Conservation (phyloP, 2,797 vertebrate genomes). For the Fratercula arctica region DNA sequence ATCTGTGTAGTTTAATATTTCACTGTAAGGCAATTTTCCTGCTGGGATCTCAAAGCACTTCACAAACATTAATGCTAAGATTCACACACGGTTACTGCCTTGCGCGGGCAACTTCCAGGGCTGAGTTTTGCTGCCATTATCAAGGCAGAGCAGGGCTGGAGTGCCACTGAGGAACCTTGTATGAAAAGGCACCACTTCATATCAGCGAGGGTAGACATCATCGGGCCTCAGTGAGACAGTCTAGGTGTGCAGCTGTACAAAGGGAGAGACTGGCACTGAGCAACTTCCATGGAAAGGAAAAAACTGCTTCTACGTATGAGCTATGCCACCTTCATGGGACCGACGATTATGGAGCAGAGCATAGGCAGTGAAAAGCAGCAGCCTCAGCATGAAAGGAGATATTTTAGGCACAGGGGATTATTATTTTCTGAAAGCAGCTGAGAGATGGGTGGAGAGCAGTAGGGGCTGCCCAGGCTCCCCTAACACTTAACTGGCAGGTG, state of each 20-base stretch:
- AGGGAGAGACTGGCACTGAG: not conserved
- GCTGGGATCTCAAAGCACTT: slow-evolving; percentile 5
- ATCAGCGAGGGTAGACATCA: not conserved
- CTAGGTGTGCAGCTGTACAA: not conserved
- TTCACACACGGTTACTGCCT: not conserved
- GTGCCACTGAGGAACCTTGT: not conserved
- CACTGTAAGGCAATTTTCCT: slow-evolving; percentile 14
- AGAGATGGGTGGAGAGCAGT: not conserved
- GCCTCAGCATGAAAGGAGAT: not conserved
- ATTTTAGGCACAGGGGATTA: not conserved
- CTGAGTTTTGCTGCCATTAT: not conserved
- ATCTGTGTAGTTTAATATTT: slow-evolving; percentile 6
- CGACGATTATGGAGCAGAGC: rapidly evolving
- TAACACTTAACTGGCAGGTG: not conserved
- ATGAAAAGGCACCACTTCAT: not conserved
- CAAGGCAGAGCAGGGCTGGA: not conserved
- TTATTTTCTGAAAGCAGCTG: not conserved
- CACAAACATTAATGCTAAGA: not conserved
- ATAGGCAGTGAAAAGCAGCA: not conserved
- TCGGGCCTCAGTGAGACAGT: not conserved
- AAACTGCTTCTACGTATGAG: not conserved
- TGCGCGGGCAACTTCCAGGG: not conserved
- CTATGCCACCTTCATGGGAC: not conserved
- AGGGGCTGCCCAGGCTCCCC: not conserved
- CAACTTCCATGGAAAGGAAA: not conserved